Evolutionary conservation across 2,797 vertebrate genomes (phyloP), one percentile per base, ranked within the genome.

Genomic region (Phataginus tricuspis): DNA sequence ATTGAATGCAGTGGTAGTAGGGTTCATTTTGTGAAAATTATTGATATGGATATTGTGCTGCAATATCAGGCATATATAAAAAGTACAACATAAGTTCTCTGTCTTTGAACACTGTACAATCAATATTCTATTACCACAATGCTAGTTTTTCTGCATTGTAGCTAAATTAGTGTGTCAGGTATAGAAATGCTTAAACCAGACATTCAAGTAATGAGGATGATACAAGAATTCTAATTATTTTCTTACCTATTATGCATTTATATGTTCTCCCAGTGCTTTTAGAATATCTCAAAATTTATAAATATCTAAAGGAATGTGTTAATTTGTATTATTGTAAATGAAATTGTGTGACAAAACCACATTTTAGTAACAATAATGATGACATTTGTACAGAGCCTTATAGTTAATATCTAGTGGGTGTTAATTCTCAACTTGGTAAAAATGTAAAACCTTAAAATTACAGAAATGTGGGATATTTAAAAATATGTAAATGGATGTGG

Each of bases 91-190:
- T 89, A 97, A 98, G 72, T 98, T 98, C 97, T 98, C 98, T 97
- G 95, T 97, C 95, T 98, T 96, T 89, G 96, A 98, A 94, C 79
- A 77, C 92, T 97, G 96, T 97, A 91, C 92, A 98, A 98, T 98
- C 98, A 98, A 98, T 98, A 98, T 97, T 96, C 98, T 96, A 98
- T 98, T 98, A 98, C 97, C 96, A 93, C 92, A 96, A 84, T 39
- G 39, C 3, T 86, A 96, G 85, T 86, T 96, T 89, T 97, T 94
- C 90, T 96, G 96, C 95, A 97, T 80, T 96, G 94, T 98, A 98
- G 94, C 97, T 97, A 97, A 98, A 98, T 98, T 98, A 98, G 90
- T 95, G 92, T 98, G 74, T 96, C 95, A 98, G 94, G 39, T 75
- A 94, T 92, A 93, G 96, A 97, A 97, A 97, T 69, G 85, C 86